These are phyloP conservation scores for Propithecus perrieri DNA, from an alignment of 2,797 vertebrate genomes.

Conservation along the genomic window DNA sequence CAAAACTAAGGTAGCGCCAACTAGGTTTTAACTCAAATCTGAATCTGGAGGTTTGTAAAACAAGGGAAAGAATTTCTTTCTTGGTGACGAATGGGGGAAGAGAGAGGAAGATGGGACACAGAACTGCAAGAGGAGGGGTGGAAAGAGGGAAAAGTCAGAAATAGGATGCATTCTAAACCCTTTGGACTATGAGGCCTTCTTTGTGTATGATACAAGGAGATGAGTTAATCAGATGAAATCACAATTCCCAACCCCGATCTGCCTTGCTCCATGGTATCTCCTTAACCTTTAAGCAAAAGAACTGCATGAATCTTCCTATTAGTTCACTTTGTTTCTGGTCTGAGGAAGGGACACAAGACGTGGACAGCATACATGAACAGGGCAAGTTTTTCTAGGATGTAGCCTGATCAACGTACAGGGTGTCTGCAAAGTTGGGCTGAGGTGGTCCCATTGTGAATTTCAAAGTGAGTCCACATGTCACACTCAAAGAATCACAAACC, in stretches of 20 bases:
- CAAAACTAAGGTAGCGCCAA: neutral
- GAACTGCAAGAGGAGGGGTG: neutral
- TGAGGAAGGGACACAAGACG: neutral
- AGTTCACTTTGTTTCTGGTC: neutral
- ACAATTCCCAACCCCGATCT: neutral
- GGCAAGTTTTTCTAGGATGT: no score
- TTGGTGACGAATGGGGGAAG: accelerated
- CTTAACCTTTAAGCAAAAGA: neutral
- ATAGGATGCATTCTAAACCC: neutral
- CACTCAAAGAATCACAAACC: neutral
- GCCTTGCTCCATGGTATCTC: neutral
- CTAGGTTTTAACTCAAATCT: neutral
- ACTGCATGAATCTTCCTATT: neutral
- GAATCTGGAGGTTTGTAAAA: neutral
- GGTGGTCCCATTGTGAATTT: neutral
- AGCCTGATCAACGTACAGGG: neutral
- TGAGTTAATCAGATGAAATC: neutral
- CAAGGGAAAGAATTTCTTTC: neutral
- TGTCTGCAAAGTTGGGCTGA: neutral
- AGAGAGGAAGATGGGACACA: neutral
- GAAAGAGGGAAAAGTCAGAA: neutral
- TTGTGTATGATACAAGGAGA: neutral
- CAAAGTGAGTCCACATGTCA: neutral
- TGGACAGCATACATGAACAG: neutral
- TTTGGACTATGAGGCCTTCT: neutral